These are phyloP conservation scores for roundworm (Caenorhabditis elegans) DNA, from an alignment of 1,140 invertebrate genomes.

Conservation along the genomic window WBcel235 BX284604.4:8042001-8042500, in stretches of 20 bases:
- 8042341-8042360: not conserved
- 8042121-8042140: not conserved
- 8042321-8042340: not conserved
- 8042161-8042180: not conserved
- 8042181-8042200: constrained; percentile 18
- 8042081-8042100: too few species aligned
- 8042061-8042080: too few species aligned
- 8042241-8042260: not conserved
- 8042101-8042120: not conserved
- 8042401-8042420: not conserved
- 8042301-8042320: constrained; percentile 14
- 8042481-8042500: not conserved
- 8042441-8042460: too few species aligned
- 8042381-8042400: not conserved
- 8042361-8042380: not conserved
- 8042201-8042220: not conserved
- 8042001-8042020: too few species aligned
- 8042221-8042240: not conserved
- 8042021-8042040: too few species aligned
- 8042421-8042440: not conserved
- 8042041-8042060: too few species aligned
- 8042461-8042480: too few species aligned
- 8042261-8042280: not conserved
- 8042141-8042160: not conserved
- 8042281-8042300: not conserved